Conservation (phyloP, 1,140 invertebrate genomes). For the Ips typographus region DNA sequence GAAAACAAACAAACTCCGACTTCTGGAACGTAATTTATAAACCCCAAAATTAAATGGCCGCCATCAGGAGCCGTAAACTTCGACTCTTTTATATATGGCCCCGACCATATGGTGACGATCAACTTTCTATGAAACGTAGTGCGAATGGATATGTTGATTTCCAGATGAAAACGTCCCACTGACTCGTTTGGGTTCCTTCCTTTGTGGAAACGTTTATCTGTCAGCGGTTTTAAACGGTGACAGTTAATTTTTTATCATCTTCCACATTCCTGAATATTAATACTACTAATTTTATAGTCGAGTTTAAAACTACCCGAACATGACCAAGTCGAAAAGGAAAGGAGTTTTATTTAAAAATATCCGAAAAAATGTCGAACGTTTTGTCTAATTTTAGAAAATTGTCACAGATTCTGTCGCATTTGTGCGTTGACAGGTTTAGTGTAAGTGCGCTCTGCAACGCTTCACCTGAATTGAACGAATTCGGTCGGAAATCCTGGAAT, state of each 20-base stretch:
- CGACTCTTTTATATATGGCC: background rate
- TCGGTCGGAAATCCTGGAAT: no score
- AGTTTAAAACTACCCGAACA: no score
- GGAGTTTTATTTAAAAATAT: no score
- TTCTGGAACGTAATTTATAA: slow-evolving; percentile 28
- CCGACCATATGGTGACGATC: slow-evolving; percentile 34
- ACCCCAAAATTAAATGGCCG: slow-evolving; percentile 32
- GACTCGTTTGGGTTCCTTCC: slow-evolving; percentile 26
- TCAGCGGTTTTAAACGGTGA: slow-evolving; percentile 22
- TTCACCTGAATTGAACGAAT: no score
- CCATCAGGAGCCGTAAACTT: slow-evolving; percentile 9
- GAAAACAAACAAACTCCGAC: slow-evolving; percentile 25
- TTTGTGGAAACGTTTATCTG: slow-evolving; percentile 23
- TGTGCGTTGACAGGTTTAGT: no score
- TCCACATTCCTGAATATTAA: no score
- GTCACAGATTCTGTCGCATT: no score
- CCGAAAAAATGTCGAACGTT: no score
- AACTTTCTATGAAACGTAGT: slow-evolving; percentile 30
- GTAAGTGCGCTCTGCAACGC: no score
- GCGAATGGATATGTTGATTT: slow-evolving; percentile 37
- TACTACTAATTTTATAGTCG: no score
- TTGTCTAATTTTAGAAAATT: no score
- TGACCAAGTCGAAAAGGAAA: no score
- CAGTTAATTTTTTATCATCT: background rate
- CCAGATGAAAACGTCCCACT: slow-evolving; percentile 27